Conservation (phyloP, 2,113 vertebrate species). For the Nettapus auritus region DNA sequence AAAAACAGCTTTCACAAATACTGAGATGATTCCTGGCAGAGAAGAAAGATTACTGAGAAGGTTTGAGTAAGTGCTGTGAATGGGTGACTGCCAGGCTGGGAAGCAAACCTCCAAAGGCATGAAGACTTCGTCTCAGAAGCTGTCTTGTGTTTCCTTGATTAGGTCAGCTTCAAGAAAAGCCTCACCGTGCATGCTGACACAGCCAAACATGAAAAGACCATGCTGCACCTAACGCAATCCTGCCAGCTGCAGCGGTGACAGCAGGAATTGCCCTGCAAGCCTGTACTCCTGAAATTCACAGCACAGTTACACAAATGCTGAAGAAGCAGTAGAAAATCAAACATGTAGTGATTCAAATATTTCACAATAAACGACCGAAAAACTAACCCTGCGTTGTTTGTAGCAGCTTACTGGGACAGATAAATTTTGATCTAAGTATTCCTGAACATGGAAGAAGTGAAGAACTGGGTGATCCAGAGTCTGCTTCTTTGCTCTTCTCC, state of each 20-base stretch:
- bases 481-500: background rate
- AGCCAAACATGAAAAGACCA: background rate
- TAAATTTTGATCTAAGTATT: background rate
- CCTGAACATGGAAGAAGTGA: background rate
- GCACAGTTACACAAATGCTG: background rate
- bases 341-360: background rate
- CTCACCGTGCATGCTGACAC: background rate
- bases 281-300: conserved; percentile 3
- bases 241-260: conserved; percentile 37
- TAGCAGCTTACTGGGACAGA: background rate
- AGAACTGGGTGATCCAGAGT: background rate
- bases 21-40: conserved; percentile 28
- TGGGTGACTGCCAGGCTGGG: conserved; percentile 31
- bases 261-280: background rate
- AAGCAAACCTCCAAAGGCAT: background rate
- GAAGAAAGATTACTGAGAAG: conserved; percentile 19
- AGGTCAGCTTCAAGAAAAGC: conserved; percentile 17
- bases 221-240: background rate
- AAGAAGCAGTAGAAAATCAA: background rate
- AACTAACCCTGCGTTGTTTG: background rate
- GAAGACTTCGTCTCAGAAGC: conserved; percentile 24
- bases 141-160: conserved; percentile 23
- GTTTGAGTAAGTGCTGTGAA: conserved; percentile 12
- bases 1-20: conserved; percentile 31
- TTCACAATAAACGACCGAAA: background rate